Percentiles rank a stretch among this genome's conserved stretches.
Conservation (phyloP, 2,888 invertebrate species). For the Dinocampus coccinellae region DNA sequence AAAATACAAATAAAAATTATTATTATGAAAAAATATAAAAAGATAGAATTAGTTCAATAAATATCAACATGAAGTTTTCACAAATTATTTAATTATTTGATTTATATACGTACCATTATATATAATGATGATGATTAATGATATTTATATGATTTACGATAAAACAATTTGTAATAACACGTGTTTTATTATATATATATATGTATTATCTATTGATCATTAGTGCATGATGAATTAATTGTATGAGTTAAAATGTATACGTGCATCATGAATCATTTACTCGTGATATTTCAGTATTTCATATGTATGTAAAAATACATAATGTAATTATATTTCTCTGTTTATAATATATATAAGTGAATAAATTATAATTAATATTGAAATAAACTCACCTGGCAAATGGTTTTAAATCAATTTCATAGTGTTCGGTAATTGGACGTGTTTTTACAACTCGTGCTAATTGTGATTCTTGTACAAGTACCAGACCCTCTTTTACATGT, state of each 20-base stretch:
- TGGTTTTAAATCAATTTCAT: constrained; percentile 71
- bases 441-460: constrained; percentile 70
- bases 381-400: constrained; percentile 68
- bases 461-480: constrained; percentile 69
- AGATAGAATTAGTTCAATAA: too few species aligned
- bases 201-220: neutral
- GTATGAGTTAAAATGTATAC: neutral
- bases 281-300: too few species aligned
- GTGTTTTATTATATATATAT: too few species aligned
- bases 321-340: too few species aligned
- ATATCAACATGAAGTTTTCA: too few species aligned
- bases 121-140: neutral
- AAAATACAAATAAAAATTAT: neutral
- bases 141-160: neutral
- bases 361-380: neutral
- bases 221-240: neutral
- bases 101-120: too few species aligned
- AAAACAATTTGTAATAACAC: neutral
- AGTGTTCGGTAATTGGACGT: constrained; percentile 71
- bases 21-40: too few species aligned
- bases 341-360: neutral
- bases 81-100: too few species aligned
- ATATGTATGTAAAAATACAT: too few species aligned
- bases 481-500: constrained; percentile 70
- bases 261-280: neutral